phyloP scores from a whole-genome alignment of 35 echinoderm and acorn worm species.

The Hemicentrotus pulcherrimus region DNA sequence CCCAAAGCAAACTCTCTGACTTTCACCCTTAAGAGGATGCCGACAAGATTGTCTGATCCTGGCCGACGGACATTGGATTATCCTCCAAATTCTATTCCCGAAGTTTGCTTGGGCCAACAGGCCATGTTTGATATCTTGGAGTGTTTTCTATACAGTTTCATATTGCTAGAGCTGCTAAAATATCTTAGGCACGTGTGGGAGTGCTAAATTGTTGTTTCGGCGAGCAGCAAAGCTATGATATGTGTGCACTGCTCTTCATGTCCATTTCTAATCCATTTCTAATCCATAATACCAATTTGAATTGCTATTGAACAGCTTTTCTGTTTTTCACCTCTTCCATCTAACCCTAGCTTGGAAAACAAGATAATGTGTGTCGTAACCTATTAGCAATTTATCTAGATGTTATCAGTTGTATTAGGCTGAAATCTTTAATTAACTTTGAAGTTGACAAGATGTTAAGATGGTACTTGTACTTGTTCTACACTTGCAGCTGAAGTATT shows the following conservation, averaged over 20 bases:
- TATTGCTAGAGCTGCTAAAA: neutral
- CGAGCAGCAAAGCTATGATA: neutral
- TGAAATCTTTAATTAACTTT: neutral
- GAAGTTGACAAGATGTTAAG: neutral
- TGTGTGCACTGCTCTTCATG: neutral
- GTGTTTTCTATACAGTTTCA: slow-evolving; percentile 3
- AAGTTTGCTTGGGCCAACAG: slow-evolving; percentile 25
- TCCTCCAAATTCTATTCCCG: slow-evolving; percentile 20
- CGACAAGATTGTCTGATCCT: slow-evolving; percentile 20
- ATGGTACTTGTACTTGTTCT: neutral
- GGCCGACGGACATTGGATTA: slow-evolving; percentile 28
- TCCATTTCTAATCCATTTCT: neutral
- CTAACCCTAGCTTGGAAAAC: neutral
- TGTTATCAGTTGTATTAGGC: neutral
- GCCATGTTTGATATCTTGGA: slow-evolving; percentile 14
- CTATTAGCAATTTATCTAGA: neutral
- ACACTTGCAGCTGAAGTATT: neutral
- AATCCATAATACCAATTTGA: slow-evolving; percentile 4
- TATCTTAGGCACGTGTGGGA: neutral
- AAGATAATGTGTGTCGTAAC: neutral
- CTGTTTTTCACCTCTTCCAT: neutral
- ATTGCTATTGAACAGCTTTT: neutral
- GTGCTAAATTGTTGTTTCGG: neutral
- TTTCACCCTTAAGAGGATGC: slow-evolving; percentile 10
- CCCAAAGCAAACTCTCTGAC: neutral